These are phyloP conservation scores for Oophaga sylvatica DNA, from an alignment of 2,797 vertebrate species.

Conservation along the genomic window DNA sequence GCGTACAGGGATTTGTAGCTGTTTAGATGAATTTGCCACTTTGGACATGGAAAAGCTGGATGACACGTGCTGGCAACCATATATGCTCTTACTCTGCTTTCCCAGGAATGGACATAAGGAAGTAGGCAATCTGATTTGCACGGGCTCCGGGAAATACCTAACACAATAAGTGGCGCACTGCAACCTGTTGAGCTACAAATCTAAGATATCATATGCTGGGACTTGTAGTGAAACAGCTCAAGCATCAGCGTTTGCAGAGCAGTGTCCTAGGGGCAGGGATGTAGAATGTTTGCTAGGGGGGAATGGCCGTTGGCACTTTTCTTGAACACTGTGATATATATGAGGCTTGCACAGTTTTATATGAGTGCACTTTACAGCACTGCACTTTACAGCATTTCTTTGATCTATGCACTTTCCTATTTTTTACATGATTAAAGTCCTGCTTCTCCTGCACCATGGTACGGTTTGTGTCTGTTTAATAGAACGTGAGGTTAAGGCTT, in stretches of 20 bases:
- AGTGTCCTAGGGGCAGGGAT: background rate
- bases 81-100: background rate
- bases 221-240: background rate
- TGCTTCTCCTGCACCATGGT: background rate
- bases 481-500: background rate
- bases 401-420: slow-evolving; percentile 29
- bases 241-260: background rate
- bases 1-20: background rate
- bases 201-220: background rate
- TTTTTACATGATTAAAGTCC: slow-evolving; percentile 36
- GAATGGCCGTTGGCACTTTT: background rate
- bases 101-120: background rate
- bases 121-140: too few species aligned
- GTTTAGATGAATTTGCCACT: background rate
- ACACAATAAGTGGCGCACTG: too few species aligned
- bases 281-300: background rate
- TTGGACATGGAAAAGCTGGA: background rate
- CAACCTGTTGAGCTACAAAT: background rate
- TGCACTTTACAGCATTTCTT: slow-evolving; percentile 39
- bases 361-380: background rate
- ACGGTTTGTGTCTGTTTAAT: background rate
- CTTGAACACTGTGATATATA: background rate
- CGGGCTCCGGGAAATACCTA: background rate
- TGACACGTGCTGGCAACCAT: background rate
- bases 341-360: background rate